phyloP scores from a whole-genome alignment of 2,888 invertebrate species.

The Synergus laeviventris region DNA sequence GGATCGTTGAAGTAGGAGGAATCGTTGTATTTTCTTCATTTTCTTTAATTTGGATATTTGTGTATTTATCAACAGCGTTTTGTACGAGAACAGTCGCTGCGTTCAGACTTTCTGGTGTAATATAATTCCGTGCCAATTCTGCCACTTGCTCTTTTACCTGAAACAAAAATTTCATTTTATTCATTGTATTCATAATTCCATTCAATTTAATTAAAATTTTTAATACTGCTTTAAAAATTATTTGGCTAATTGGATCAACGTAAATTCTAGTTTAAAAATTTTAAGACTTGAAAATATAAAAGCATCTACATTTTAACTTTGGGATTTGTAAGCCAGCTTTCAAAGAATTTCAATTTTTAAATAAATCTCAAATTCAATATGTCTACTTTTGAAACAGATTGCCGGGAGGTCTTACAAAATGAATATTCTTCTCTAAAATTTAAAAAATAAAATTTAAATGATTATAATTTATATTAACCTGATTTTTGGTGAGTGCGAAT shows the following conservation, averaged over 20 bases:
- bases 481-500: slow-evolving; percentile 21
- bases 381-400: too few relatives aligned
- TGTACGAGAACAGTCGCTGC: slow-evolving; percentile 80
- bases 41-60: not conserved
- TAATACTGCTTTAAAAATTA: too few relatives aligned
- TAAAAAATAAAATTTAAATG: not conserved
- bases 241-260: too few relatives aligned
- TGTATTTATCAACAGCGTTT: slow-evolving; percentile 81
- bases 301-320: too few relatives aligned
- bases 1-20: not conserved
- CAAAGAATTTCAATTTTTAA: too few relatives aligned
- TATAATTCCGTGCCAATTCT: slow-evolving; percentile 78
- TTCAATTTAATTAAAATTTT: not conserved
- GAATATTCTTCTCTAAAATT: too few relatives aligned
- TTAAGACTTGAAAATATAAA: too few relatives aligned
- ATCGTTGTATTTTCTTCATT: not conserved
- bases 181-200: not conserved
- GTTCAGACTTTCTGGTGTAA: slow-evolving; percentile 80
- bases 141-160: slow-evolving; percentile 63
- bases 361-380: too few relatives aligned
- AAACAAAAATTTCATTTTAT: slow-evolving; percentile 28
- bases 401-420: too few relatives aligned
- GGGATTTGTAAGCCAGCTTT: too few relatives aligned
- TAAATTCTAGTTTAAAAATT: too few relatives aligned
- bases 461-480: not conserved